Evolutionary conservation across 2,888 invertebrate species (phyloP), one percentile per base, ranked within the genome.

Genomic region (Yponomeuta cagnagella): DNA sequence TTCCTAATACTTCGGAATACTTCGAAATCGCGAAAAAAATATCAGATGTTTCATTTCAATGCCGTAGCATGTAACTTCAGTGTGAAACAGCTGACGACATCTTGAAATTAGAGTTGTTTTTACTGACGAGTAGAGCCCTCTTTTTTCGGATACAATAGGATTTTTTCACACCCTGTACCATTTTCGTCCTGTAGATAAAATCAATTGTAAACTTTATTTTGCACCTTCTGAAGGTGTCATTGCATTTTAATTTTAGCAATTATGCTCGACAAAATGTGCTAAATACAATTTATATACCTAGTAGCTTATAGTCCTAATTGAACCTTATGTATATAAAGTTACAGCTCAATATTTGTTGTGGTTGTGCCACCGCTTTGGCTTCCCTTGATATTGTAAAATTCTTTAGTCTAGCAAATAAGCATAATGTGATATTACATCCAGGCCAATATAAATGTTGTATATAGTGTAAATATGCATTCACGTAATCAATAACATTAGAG

Each of bases 361-460:
- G n/a, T 2, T 64, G 10, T 65, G 15, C 63, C 48, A 43, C 65
- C 6, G 52, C 52, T 15, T 58, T 58, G 52, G 52, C 52, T 58
- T 58, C 52, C 52, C 52, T 58, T 58, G 12, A 10, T 64, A 30
- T 64, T 70, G 68, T 63, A 33, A 15, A 31, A 63, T 10, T 63
- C 15, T 12, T 33, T 65, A 65, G 31, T 31, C 30, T 65, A 65
- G 30, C 10, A 33, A 65, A 33, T 74, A 74, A 74, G 73, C 48
- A 71, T 71, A 70, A 70, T 73, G 74, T 74, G 74, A 74, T 74
- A 74, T 72, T 63, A 70, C 63, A 72, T 68, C 52, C 68, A 68
- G 52, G 68, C 68, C 68, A 68, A 68, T 68, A 43, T 68, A 68
- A 37, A 33, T 67, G 48, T 68, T 68, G 52, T 68, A 68, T 68